These are phyloP conservation scores for Augochlora pura DNA, from an alignment of 1,140 invertebrate species.

Conservation along the genomic window DNA sequence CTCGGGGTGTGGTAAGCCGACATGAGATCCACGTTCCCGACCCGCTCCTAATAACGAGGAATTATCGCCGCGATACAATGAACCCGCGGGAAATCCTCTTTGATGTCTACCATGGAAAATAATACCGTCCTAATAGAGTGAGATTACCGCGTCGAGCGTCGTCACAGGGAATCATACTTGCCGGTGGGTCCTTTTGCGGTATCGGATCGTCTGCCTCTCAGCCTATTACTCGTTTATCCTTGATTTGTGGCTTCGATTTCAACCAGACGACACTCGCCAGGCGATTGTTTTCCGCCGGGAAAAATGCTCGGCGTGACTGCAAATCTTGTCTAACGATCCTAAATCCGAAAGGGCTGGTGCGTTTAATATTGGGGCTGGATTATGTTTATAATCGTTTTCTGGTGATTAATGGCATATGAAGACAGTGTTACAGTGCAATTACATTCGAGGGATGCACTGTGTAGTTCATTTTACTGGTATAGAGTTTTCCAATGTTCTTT, in stretches of 20 bases:
- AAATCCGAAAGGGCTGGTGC: no score
- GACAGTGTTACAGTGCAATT: no score
- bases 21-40: conserved; percentile 72
- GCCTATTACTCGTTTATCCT: conserved; percentile 31
- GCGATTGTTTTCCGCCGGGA: background rate
- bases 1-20: conserved; percentile 80
- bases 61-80: conserved; percentile 79
- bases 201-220: background rate
- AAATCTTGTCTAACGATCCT: background rate
- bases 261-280: background rate
- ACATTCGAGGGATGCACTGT: no score
- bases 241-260: conserved; percentile 33
- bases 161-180: conserved; percentile 18
- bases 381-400: no score
- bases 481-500: no score
- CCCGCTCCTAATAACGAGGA: conserved; percentile 79
- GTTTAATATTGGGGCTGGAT: no score
- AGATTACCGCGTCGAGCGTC: conserved; percentile 67
- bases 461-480: no score
- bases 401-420: no score
- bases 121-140: conserved; percentile 77
- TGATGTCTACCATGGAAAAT: conserved; percentile 78
- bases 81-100: conserved; percentile 75
- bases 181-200: background rate
- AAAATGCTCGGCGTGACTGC: no score